These are phyloP conservation scores for Sorex araneus DNA, from an alignment of 2,113 vertebrate genomes.

Conservation along the genomic window DNA sequence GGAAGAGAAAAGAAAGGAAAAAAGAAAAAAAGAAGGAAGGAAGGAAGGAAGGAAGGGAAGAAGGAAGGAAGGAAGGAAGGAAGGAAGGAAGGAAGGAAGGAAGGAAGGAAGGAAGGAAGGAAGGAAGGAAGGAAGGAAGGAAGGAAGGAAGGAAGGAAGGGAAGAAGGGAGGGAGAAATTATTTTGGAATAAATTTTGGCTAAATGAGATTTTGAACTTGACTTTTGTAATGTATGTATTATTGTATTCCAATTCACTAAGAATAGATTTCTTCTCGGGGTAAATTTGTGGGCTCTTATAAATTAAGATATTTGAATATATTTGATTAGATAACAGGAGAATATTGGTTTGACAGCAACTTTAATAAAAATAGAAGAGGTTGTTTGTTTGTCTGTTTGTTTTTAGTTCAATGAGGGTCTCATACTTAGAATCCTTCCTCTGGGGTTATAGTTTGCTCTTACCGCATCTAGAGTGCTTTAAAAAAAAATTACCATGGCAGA, in stretches of 20 bases:
- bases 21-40: no score
- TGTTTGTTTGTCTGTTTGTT: neutral
- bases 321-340: constrained; percentile 3
- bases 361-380: neutral
- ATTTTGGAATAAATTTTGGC: constrained; percentile 28
- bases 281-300: neutral
- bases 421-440: neutral
- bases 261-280: neutral
- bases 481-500: neutral
- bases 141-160: no score
- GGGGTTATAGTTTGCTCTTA: no score
- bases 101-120: no score
- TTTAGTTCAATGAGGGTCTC: neutral
- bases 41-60: no score
- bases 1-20: no score
- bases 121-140: no score
- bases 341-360: constrained; percentile 18
- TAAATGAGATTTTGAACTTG: constrained; percentile 8
- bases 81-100: neutral
- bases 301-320: constrained; percentile 13
- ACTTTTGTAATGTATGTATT: neutral
- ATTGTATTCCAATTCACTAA: neutral
- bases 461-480: no score
- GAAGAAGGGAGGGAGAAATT: neutral
- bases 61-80: no score